Evolutionary conservation across 2,113 vertebrate genomes (phyloP), one percentile per base, ranked within the genome.

Genomic region (Dicaeum eximium): DNA sequence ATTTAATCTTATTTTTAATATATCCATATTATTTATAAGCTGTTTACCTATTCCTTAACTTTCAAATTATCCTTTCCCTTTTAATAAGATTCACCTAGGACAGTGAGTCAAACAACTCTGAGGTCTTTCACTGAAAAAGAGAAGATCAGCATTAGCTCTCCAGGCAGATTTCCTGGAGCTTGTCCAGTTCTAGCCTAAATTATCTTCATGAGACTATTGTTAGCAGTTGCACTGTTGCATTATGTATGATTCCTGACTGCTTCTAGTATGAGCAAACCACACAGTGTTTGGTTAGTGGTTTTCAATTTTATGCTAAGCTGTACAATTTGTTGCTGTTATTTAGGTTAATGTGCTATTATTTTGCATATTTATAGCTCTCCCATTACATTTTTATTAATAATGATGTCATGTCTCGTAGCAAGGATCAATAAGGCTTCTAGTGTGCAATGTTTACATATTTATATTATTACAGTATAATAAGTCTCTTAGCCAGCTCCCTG

Each of bases 301-400:
- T 97, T 86, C 82, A 92, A 91, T 96, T 96, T 96, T 97, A 92
- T 96, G 80, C 78, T 96, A 95, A 96, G 88, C 82, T 94, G 60
- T 93, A 51, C 66, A 86, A 75, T 92, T 95, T 97, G 93, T 92
- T 94, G 67, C 64, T 37, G 86, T 61, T 96, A 96, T 97, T 97
- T 96, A 93, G 77, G 90, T 91, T 90, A 93, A 96, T 94, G 62
- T 74, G 80, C 90, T 62, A 84, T 92, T 96, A 90, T 96, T 97
- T 91, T 92, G 53, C 73, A 88, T 82, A 95, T 93, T 97, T 94
- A 93, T 96, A 95, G 77, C 45, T 88, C 45, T 48, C 10, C 51
- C 61, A 85, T 92, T 97, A 88, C 80, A 81, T 89, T 72, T 82
- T 97, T 94, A 88, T 97, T 97, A 96, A 92, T 94, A 96, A 97